Evolutionary conservation across 2,113 vertebrate genomes (phyloP), one percentile per base, ranked within the genome.

Genomic region (Urocitellus parryii): DNA sequence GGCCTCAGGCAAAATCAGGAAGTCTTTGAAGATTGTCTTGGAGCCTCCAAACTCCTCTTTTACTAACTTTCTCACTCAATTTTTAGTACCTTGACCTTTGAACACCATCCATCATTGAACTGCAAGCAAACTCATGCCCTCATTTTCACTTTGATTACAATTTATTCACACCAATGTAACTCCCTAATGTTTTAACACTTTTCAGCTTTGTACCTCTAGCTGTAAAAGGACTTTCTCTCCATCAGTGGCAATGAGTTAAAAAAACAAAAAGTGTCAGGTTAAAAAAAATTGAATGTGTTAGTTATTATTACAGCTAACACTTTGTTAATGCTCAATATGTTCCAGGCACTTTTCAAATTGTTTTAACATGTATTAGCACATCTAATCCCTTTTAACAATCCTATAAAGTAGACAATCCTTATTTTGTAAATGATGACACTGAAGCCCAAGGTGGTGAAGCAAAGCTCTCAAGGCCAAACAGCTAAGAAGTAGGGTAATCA

Each of bases 121-220:
- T 82, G 10, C 63, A 79, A 94, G 61, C 12, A 51, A 53, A 85
- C 22, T 76, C n/a, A 79, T 65, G n/a, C 45, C 24, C 58, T 96
- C 65, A 92, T 95, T 97, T 90, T 93, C 87, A 93, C 74, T 78
- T 94, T n/a, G 61, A 89, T 39, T 78, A 74, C 93, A 91, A 86
- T 20, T 73, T 91, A 82, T 80, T 96, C 61, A 51, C 70, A 87
- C 53, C 34, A 74, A 8, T 76, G 51, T 91, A 96, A 97, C 37
- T 91, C 73, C 67, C 58, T 94, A 37, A 86, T 88, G n/a, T 83
- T 95, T 95, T 90, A 90, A 94, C 79, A 94, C 87, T 68, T 76
- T 81, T 37, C 88, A 91, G 65, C 5, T 76, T 96, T 76, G 91
- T 76, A 95, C 34, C 25, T 89, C 79, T 53, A 87, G 27, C 39